Percentiles rank a stretch among this genome's conserved stretches.
phyloP scores from a whole-genome alignment of 1,140 invertebrate species.

The Homalodisca vitripennis region DNA sequence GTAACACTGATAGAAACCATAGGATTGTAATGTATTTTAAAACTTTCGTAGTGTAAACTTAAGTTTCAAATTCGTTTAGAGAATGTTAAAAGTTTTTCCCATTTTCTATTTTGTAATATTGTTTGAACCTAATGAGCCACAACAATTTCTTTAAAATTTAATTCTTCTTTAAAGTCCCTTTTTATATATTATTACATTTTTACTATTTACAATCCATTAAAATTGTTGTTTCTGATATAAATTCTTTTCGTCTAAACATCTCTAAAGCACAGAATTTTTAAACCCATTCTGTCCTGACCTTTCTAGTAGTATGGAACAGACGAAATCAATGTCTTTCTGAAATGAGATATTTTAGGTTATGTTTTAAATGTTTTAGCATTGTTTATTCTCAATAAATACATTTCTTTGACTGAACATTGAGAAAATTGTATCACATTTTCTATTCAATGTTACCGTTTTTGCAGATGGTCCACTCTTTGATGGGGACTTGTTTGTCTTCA shows the following conservation, averaged over 20 bases:
- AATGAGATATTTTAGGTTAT: too few species aligned
- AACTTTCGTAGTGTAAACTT: too few species aligned
- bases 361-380: background rate
- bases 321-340: too few species aligned
- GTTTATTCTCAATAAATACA: background rate
- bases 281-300: background rate
- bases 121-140: too few species aligned
- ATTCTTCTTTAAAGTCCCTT: too few species aligned
- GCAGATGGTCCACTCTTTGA: slow-evolving; percentile 1
- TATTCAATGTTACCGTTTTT: background rate
- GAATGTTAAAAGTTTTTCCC: too few species aligned
- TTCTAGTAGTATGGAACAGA: background rate
- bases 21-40: too few species aligned
- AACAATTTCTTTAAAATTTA: too few species aligned
- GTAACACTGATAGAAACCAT: too few species aligned
- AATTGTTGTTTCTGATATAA: background rate
- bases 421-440: background rate
- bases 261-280: background rate
- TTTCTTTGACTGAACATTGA: background rate
- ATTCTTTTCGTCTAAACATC: background rate
- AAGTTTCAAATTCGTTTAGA: too few species aligned
- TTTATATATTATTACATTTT: too few species aligned
- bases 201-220: background rate
- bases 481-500: background rate
- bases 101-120: too few species aligned